Evolutionary conservation across 1,140 invertebrate species (phyloP).

Genomic region (Penaeus japonicus): DNA sequence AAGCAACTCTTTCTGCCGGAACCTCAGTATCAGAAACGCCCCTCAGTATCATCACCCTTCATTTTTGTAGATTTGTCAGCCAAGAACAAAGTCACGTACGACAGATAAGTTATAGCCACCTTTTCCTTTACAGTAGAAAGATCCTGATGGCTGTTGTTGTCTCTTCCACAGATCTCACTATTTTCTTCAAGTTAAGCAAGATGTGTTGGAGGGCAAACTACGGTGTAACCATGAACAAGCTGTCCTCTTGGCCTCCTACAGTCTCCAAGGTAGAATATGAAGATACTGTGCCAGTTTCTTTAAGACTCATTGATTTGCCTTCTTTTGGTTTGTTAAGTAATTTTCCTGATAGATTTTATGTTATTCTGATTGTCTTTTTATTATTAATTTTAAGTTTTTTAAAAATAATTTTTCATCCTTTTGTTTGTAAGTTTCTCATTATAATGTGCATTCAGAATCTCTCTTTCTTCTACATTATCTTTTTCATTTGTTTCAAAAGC

Average conservation of each 20-base stretch:
- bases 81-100: no score
- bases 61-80: no score
- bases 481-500: no score
- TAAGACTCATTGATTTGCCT: neutral
- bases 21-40: no score
- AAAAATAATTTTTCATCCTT: no score
- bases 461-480: neutral
- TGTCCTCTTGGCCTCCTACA: slow-evolving; percentile 87
- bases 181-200: slow-evolving; percentile 93
- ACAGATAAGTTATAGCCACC: neutral
- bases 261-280: slow-evolving; percentile 73
- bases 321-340: no score
- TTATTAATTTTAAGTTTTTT: neutral
- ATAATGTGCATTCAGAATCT: neutral
- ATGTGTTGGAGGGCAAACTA: slow-evolving; percentile 90
- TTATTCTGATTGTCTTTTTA: neutral
- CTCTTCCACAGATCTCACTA: slow-evolving; percentile 82
- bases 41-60: no score
- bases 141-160: neutral
- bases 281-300: slow-evolving; percentile 67
- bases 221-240: slow-evolving; percentile 88
- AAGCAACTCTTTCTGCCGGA: no score
- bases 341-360: neutral
- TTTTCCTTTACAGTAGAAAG: no score
- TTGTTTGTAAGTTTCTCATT: no score